Base-by-base conservation (phyloP, 2,113 vertebrate species). In the Lethenteron reissneri region DNA sequence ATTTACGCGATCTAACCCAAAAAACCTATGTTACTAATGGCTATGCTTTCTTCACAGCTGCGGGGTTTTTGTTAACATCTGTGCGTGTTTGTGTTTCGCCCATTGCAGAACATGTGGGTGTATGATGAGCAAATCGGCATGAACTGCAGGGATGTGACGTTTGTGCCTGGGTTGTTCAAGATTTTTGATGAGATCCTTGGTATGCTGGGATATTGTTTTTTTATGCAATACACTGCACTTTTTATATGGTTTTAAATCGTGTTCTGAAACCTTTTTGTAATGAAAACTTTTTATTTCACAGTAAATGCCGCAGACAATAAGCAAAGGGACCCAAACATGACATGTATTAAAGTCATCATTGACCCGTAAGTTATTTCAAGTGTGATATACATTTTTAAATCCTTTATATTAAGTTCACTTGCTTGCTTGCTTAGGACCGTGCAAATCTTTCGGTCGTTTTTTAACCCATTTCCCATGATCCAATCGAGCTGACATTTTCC, bases 141-240 rank as follows among this genome's bases (percentile, higher is more conserved):
- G 90, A 96, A 95, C 79, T 84, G 86, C 80, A 84, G 94, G 78
- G 94, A 99, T 74, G 85, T 99, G 79, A 94, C 92, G 12, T 96
- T 86, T 76, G 94, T 99, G 75, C 94, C 94, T 56, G 94, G 94
- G 76, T 82, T 99, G 58, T 99, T 96, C 80, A 99, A 99, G 82
- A 97, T 99, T 79, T 99, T 99, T 82, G 94, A 99, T 85, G 94
- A 99, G 83, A 99, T 99, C 76, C 86, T 99, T 10, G 94, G 94
- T 97, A 79, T 88, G 92, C 83, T 72, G 71, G 77, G 74, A 19
- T 64, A 25, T 8, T 74, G n/a, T 72, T 15, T 70, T 72, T n/a
- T 58, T 17, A 57, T 68, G 64, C 59, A 71, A 57, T 17, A 17
- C 59, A 17, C 11, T 21, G 11, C 7, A 71, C 12, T 70, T 19